These are phyloP conservation scores for Eleginops maclovinus DNA, from an alignment of 2,113 vertebrate species.

Conservation along the genomic window DNA sequence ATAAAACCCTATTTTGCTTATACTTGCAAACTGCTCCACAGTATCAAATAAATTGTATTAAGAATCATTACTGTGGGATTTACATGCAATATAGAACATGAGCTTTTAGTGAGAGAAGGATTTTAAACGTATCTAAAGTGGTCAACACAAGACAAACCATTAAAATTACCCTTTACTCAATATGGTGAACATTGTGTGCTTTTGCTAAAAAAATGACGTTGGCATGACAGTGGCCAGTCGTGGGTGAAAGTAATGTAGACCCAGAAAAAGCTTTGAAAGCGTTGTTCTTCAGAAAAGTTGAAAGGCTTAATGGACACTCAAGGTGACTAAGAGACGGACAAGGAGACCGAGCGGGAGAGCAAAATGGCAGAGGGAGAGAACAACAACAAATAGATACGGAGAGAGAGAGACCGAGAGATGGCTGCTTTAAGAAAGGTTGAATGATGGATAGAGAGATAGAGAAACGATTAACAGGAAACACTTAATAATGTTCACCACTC, in stretches of 20 bases:
- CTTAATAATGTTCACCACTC: conserved; percentile 43
- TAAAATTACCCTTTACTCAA: conserved; percentile 9
- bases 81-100: background rate
- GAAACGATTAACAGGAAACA: conserved; percentile 22
- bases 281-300: conserved; percentile 43
- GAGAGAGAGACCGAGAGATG: background rate
- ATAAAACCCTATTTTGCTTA: conserved; percentile 2
- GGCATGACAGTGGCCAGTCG: conserved; percentile 21
- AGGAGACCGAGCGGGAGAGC: conserved; percentile 52
- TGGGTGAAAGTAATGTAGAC: conserved; percentile 58
- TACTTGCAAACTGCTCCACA: background rate
- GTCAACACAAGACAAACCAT: conserved; percentile 2
- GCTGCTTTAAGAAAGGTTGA: conserved; percentile 8
- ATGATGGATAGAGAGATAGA: conserved; percentile 14
- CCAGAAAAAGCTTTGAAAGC: conserved; percentile 60
- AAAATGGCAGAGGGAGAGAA: conserved; percentile 21
- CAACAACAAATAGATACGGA: conserved; percentile 28
- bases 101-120: background rate
- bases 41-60: background rate
- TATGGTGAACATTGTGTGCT: conserved; percentile 6
- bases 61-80: background rate
- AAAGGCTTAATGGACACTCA: conserved; percentile 77
- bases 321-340: conserved; percentile 67
- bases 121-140: background rate
- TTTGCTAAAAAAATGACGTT: conserved; percentile 16